Conservation (phyloP, 2,888 invertebrate species). For the Polymixis lichenea region DNA sequence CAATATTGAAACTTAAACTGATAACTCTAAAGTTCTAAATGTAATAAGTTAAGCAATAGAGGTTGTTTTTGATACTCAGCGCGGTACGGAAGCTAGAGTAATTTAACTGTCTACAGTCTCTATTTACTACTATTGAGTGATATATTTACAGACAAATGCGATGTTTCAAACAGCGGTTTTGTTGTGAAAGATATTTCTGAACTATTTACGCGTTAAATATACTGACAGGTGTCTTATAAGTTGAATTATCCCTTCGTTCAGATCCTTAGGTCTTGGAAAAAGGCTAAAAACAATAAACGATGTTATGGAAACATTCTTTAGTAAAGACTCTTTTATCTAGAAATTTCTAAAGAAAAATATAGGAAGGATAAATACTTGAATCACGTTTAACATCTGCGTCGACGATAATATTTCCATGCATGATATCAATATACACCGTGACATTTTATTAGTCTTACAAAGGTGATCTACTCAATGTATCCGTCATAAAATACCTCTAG, state of each 20-base stretch:
- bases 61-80: conserved; percentile 74
- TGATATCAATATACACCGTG: not conserved
- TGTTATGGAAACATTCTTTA: conserved; percentile 19
- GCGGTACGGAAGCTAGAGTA: conserved; percentile 81
- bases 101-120: conserved; percentile 83
- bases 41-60: conserved; percentile 42
- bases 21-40: conserved; percentile 65
- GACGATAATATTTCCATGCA: not conserved
- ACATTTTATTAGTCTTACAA: too few species aligned
- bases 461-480: too few species aligned
- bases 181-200: conserved; percentile 68
- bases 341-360: not conserved
- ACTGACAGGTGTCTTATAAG: conserved; percentile 50
- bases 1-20: conserved; percentile 66
- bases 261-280: conserved; percentile 25
- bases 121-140: conserved; percentile 83
- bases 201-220: conserved; percentile 68
- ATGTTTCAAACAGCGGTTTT: conserved; percentile 75
- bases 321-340: not conserved
- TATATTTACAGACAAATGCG: conserved; percentile 84
- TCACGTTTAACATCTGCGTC: not conserved
- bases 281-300: conserved; percentile 26
- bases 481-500: too few species aligned
- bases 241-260: conserved; percentile 51
- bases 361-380: not conserved